A percentile compares a stretch with the other conserved stretches of the same genome.
These are phyloP conservation scores for Vidua chalybeata DNA, from an alignment of 2,113 vertebrate species.

Conservation along the genomic window DNA sequence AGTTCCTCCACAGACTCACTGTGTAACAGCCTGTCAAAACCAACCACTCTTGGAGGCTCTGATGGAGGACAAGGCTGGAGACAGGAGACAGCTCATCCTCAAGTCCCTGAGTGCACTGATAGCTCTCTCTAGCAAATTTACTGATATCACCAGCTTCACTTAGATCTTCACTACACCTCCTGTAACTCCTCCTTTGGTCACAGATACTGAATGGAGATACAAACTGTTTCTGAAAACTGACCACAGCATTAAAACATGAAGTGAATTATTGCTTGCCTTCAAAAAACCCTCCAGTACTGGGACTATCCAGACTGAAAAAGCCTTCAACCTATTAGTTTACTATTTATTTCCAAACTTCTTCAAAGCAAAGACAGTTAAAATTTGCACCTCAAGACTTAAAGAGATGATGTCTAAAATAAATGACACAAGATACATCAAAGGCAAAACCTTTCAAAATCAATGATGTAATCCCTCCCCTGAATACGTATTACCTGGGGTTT, in stretches of 20 bases:
- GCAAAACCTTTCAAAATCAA: neutral
- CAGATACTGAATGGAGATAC: neutral
- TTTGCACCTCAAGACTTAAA: neutral
- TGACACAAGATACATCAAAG: neutral
- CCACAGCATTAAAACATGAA: neutral
- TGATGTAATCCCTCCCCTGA: neutral
- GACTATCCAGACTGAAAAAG: neutral
- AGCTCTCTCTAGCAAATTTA: neutral
- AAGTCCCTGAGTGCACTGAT: fast-evolving
- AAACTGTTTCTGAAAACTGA: neutral
- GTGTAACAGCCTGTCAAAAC: neutral
- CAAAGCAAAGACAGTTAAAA: neutral
- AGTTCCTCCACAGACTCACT: neutral
- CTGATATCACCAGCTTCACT: neutral
- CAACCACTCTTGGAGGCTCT: neutral
- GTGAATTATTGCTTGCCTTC: neutral
- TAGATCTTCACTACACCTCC: neutral
- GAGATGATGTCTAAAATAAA: neutral
- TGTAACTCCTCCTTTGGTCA: neutral
- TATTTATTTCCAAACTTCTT: neutral
- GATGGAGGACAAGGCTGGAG: neutral
- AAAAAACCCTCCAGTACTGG: neutral
- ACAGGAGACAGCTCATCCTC: neutral
- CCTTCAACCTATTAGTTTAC: neutral
- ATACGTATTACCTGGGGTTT: neutral